These are phyloP conservation scores for Sphaeramia orbicularis DNA, from an alignment of 2,797 vertebrate species.

Conservation along the genomic window DNA sequence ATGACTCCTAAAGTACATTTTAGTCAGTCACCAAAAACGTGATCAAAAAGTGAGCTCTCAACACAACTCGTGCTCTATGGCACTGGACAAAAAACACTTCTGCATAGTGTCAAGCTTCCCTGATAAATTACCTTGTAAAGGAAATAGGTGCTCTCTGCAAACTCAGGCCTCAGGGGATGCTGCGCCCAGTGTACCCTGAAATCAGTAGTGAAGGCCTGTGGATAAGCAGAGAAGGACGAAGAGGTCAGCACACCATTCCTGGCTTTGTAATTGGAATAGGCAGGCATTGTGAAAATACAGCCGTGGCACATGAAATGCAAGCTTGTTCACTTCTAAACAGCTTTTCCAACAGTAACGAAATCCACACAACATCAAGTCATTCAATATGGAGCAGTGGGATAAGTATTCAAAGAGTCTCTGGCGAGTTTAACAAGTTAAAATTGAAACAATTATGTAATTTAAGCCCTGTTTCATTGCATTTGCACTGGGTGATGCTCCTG, in stretches of 20 bases:
- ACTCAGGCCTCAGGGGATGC: conserved; percentile 97
- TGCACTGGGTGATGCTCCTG: too few species aligned
- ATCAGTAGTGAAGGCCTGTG: conserved; percentile 98
- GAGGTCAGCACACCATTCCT: conserved; percentile 51
- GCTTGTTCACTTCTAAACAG: conserved; percentile 17
- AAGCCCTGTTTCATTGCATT: too few species aligned
- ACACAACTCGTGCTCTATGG: background rate
- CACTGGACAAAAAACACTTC: conserved; percentile 12
- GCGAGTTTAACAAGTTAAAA: too few species aligned
- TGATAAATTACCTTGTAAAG: conserved; percentile 93
- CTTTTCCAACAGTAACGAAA: background rate
- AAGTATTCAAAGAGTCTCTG: too few species aligned
- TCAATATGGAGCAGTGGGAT: background rate
- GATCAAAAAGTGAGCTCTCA: background rate
- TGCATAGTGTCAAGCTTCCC: conserved; percentile 26
- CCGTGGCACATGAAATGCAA: conserved; percentile 4
- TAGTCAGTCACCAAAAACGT: conserved; percentile 8
- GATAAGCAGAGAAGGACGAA: conserved; percentile 60
- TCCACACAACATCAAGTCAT: background rate
- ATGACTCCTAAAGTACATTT: background rate
- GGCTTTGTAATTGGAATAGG: conserved; percentile 71
- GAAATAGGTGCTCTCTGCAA: conserved; percentile 99
- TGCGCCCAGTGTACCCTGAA: conserved; percentile 99
- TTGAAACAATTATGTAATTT: too few species aligned
- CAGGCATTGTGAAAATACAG: conserved; percentile 11